Percentiles rank a stretch among this genome's conserved stretches.
phyloP scores from a whole-genome alignment of 2,113 vertebrate species.

The Mastomys natalensis region DNA sequence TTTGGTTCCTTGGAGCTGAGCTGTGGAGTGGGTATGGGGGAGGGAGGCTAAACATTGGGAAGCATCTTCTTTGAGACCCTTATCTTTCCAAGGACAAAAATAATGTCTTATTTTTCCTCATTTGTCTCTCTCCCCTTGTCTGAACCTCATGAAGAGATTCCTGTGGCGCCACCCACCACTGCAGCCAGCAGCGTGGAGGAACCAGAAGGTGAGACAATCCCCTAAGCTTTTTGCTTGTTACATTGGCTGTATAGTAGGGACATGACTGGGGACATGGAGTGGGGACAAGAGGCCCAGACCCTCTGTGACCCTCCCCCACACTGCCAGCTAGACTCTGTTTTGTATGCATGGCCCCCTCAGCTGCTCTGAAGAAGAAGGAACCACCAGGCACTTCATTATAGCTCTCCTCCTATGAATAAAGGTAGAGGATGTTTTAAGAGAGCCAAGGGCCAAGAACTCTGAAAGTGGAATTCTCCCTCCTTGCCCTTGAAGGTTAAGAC shows the following conservation, averaged over 20 bases:
- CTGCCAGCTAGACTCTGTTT: fast-evolving
- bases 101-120: slow-evolving; percentile 16
- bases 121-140: slow-evolving; percentile 27
- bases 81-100: not conserved
- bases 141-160: slow-evolving; percentile 91
- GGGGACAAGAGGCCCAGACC: not conserved
- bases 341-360: fast-evolving
- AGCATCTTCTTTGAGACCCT: not conserved
- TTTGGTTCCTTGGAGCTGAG: not conserved
- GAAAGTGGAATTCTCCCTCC: not conserved
- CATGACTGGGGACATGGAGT: not conserved
- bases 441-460: not conserved
- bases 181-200: slow-evolving; percentile 94
- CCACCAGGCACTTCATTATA: not conserved
- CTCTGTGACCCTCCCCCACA: no score
- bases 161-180: slow-evolving; percentile 92
- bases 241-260: fast-evolving
- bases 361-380: not conserved
- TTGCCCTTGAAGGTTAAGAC: not conserved
- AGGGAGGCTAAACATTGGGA: not conserved
- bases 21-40: no score
- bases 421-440: not conserved
- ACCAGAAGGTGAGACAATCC: slow-evolving; percentile 90
- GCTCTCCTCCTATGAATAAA: not conserved
- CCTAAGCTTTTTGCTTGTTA: not conserved